phyloP scores from a whole-genome alignment of 2,797 vertebrate species.

The Dermochelys coriacea region DNA sequence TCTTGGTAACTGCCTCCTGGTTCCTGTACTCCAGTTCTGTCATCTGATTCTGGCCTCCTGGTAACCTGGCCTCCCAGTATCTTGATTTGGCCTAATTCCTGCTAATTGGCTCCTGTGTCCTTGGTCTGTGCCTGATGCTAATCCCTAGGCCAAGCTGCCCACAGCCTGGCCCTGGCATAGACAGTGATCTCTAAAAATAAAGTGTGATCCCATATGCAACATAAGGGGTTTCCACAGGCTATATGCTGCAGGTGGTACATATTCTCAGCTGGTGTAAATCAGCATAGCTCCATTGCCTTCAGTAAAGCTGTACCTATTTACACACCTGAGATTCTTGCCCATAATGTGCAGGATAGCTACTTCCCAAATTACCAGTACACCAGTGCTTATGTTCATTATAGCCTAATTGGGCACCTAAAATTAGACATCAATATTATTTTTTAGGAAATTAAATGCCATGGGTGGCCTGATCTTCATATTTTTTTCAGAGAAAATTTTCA shows the following conservation, averaged over 20 bases:
- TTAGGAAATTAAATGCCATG: neutral
- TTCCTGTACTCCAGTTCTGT: neutral
- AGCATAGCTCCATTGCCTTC: neutral
- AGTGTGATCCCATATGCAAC: neutral
- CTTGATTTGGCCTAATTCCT: neutral
- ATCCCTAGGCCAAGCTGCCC: neutral
- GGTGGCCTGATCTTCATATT: neutral
- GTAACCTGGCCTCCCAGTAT: neutral
- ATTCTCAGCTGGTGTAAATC: neutral
- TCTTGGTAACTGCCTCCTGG: neutral
- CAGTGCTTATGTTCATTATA: neutral
- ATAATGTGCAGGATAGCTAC: neutral
- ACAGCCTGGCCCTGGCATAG: neutral
- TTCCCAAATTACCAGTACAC: neutral
- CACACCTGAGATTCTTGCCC: too few species aligned
- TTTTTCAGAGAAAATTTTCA: neutral
- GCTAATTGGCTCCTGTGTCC: neutral
- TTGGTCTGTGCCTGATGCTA: neutral
- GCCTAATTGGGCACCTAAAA: neutral
- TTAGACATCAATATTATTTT: neutral
- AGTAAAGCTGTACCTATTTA: neutral
- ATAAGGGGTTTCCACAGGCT: neutral
- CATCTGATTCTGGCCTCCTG: neutral
- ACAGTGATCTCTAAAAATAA: neutral
- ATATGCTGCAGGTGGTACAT: neutral